A percentile compares a stretch with the other conserved stretches of the same genome.
These are phyloP conservation scores for Andrena bicolor DNA, from an alignment of 2,888 invertebrate species.

Conservation along the genomic window DNA sequence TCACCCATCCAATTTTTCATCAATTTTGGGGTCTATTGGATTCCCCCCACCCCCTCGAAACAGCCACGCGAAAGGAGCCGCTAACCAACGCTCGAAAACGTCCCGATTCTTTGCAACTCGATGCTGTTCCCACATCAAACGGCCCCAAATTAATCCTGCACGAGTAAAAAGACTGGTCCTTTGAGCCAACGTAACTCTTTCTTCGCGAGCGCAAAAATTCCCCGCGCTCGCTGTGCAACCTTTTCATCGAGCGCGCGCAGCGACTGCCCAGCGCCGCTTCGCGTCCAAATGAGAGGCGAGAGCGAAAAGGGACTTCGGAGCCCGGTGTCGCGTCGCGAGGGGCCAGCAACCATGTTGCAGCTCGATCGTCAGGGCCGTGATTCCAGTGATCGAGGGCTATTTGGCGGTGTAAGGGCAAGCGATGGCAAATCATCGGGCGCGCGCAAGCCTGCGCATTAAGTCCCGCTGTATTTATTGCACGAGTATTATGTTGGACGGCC, in stretches of 20 bases:
- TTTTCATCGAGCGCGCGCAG: not conserved
- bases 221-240: not conserved
- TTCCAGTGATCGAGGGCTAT: conserved; percentile 9
- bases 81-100: not conserved
- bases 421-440: conserved; percentile 13
- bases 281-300: not conserved
- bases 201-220: conserved; percentile 7
- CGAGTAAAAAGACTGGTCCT: not conserved
- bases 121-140: conserved; percentile 7
- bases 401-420: conserved; percentile 4
- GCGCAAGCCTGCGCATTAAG: not conserved
- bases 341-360: conserved; percentile 3
- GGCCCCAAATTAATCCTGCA: not conserved
- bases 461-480: not conserved
- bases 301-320: not conserved
- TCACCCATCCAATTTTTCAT: not conserved
- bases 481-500: not conserved
- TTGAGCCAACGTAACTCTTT: not conserved
- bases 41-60: not conserved
- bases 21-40: not conserved
- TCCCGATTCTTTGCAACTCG: not conserved
- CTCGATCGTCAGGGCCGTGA: conserved; percentile 7
- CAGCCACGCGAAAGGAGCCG: not conserved
- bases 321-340: conserved; percentile 6
- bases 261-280: not conserved